Conservation (phyloP, 2,797 vertebrate genomes). For the Enteromius anoplus region DNA sequence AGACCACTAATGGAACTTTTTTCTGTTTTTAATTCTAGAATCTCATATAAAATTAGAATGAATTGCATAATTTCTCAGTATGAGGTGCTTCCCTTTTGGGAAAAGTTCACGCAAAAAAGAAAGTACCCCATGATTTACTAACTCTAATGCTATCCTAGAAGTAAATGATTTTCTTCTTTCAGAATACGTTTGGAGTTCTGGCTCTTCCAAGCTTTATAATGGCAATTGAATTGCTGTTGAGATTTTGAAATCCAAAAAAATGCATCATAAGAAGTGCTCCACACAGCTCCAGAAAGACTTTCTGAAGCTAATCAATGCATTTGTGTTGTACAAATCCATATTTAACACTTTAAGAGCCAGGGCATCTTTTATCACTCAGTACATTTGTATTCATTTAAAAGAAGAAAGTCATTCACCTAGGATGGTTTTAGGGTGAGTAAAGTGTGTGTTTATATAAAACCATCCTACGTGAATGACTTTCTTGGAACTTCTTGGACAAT, state of each 20-base stretch:
- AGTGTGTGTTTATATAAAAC: too few species aligned
- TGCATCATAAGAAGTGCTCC: neutral
- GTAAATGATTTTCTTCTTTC: too few species aligned
- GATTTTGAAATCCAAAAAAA: neutral
- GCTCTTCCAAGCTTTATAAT: neutral
- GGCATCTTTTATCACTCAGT: neutral
- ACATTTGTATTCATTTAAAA: too few species aligned
- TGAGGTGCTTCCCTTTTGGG: too few species aligned
- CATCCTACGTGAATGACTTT: too few species aligned
- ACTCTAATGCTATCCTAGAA: too few species aligned
- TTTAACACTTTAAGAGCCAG: neutral
- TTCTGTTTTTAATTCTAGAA: neutral
- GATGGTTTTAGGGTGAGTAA: too few species aligned
- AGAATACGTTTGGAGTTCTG: too few species aligned
- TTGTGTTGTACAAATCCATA: neutral
- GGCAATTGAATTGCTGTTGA: neutral
- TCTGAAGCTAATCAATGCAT: neutral
- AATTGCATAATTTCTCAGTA: neutral
- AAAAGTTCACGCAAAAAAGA: too few species aligned
- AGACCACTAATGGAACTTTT: neutral
- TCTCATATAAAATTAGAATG: neutral
- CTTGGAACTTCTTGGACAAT: too few species aligned
- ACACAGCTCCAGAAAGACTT: neutral
- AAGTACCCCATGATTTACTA: too few species aligned
- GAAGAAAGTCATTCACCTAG: too few species aligned